A percentile compares a stretch with the other conserved stretches of the same genome.
Conservation (phyloP, 2,888 invertebrate species). For the Xestoiulus laeticollis region DNA sequence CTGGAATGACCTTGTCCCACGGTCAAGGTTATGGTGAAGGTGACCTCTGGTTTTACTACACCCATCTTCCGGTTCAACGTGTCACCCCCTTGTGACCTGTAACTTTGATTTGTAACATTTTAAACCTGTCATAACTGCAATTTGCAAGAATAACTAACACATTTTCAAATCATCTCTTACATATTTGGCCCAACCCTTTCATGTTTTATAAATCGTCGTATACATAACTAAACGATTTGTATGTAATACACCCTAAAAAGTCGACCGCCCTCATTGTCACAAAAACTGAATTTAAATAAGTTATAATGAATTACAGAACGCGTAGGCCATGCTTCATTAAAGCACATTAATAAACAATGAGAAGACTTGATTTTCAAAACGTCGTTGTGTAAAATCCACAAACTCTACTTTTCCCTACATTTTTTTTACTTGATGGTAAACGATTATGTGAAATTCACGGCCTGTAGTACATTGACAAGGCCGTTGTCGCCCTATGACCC, state of each 20-base stretch:
- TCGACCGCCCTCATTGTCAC: neutral
- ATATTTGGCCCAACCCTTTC: neutral
- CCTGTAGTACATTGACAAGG: neutral
- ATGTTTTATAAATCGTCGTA: neutral
- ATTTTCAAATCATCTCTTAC: neutral
- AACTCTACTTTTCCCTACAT: neutral
- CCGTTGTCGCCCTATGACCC: constrained; percentile 9
- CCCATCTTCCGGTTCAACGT: neutral
- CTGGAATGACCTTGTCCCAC: no score
- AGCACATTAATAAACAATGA: neutral
- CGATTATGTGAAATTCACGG: neutral
- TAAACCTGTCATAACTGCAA: no score
- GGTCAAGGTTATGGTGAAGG: no score
- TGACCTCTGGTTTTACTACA: neutral
- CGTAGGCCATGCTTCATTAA: neutral
- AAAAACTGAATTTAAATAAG: neutral
- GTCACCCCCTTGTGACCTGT: no score
- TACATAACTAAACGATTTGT: constrained; percentile 6
- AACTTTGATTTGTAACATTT: no score
- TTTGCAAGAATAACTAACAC: no score
- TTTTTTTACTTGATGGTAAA: no score
- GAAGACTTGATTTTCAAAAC: neutral
- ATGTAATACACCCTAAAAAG: neutral
- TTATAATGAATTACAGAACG: neutral
- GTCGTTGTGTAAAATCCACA: neutral